Evolutionary conservation across 2,113 vertebrate species (phyloP).

Genomic region (Oceanodroma tethys): DNA sequence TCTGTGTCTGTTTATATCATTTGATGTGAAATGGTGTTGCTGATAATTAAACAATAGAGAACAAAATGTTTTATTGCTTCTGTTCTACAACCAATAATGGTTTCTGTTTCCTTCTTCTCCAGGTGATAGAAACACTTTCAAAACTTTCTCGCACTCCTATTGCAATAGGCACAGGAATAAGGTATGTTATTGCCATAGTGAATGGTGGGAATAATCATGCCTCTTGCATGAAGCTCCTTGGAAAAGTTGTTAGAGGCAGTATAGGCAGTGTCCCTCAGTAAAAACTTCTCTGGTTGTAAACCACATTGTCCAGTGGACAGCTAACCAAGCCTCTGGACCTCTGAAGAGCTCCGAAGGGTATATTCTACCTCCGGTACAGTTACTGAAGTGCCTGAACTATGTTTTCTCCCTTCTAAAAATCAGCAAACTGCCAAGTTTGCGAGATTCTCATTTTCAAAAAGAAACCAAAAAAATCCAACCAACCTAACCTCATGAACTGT

Average conservation of each 20-base stretch:
- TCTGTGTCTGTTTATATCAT: neutral
- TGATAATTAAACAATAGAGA: neutral
- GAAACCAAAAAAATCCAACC: fast-evolving
- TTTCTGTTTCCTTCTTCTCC: slow-evolving; percentile 5
- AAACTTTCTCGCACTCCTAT: slow-evolving; percentile 86
- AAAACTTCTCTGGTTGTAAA: neutral
- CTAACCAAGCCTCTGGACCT: neutral
- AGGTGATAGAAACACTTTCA: slow-evolving; percentile 96
- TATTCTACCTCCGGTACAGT: neutral
- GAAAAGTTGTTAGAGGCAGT: neutral
- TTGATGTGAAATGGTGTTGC: neutral
- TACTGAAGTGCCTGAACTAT: neutral
- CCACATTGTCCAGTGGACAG: neutral
- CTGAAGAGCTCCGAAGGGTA: fast-evolving
- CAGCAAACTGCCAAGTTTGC: neutral
- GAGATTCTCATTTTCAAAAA: neutral
- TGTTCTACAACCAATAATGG: neutral
- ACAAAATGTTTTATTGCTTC: neutral
- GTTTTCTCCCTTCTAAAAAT: neutral
- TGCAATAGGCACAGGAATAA: slow-evolving; percentile 86
- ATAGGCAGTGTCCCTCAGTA: neutral
- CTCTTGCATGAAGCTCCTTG: neutral
- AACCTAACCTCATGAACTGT: neutral
- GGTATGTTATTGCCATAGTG: slow-evolving; percentile 65
- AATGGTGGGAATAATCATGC: neutral